phyloP scores from a whole-genome alignment of 1,140 invertebrate genomes.

The Zelostemma sp. region DNA sequence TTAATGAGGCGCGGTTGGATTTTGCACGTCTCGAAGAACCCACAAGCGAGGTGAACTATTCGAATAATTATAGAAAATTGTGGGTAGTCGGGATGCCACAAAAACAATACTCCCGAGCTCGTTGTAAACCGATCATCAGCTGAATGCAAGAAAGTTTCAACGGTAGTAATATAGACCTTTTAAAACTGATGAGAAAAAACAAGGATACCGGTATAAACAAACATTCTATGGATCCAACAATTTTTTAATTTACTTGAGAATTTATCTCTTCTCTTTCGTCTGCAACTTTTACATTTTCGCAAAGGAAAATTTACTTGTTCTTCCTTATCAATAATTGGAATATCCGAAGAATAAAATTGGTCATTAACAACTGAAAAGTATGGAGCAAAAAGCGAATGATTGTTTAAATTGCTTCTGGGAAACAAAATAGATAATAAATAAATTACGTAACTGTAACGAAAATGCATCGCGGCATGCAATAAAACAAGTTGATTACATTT shows the following conservation, averaged over 20 bases:
- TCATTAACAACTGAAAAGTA: neutral
- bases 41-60: constrained; percentile 43
- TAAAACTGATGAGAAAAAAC: constrained; percentile 9
- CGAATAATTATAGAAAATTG: constrained; percentile 51
- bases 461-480: constrained; percentile 6
- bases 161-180: constrained; percentile 37
- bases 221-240: neutral
- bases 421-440: neutral
- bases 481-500: neutral
- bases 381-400: neutral
- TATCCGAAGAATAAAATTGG: neutral
- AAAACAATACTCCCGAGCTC: constrained; percentile 54
- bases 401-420: neutral
- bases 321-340: no score
- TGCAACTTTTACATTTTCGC: no score
- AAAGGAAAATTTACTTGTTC: no score
- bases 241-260: no score
- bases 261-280: no score
- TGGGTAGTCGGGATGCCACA: constrained; percentile 39
- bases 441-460: constrained; percentile 4
- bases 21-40: constrained; percentile 12
- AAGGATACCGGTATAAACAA: neutral
- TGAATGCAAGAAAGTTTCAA: constrained; percentile 57
- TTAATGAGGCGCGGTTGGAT: constrained; percentile 8
- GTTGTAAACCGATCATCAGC: constrained; percentile 52